These are phyloP conservation scores for Drosophila tanythrix DNA, from an alignment of 2,888 invertebrate species.

Conservation along the genomic window DNA sequence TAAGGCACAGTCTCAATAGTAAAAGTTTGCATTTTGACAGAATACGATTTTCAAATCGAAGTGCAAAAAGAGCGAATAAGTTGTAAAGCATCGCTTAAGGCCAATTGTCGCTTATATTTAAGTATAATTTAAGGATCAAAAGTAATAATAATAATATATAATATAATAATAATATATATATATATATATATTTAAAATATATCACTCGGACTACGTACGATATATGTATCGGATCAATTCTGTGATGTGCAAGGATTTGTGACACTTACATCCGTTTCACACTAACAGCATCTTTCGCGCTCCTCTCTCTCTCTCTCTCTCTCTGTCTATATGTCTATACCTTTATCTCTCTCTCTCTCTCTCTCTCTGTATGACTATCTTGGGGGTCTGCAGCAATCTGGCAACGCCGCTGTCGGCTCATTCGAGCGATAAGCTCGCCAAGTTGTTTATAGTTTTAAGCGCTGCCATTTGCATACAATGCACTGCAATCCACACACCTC, in stretches of 20 bases:
- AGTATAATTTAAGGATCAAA: neutral
- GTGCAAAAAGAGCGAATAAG: neutral
- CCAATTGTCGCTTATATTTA: neutral
- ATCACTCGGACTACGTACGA: neutral
- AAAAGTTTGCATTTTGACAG: neutral
- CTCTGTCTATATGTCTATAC: too few relatives aligned
- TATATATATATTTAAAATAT: neutral
- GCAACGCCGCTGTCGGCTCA: conserved; percentile 28
- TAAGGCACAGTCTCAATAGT: neutral
- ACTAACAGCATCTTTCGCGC: conserved; percentile 23
- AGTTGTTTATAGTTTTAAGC: conserved; percentile 62
- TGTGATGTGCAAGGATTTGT: neutral
- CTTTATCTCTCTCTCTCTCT: too few relatives aligned
- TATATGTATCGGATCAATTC: neutral
- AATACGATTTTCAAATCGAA: neutral
- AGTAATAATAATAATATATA: neutral
- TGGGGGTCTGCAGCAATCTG: conserved; percentile 23
- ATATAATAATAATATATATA: neutral
- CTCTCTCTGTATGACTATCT: neutral
- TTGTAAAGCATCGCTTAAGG: neutral
- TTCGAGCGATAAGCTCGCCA: conserved; percentile 34
- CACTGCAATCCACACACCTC: neutral
- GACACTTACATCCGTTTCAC: conserved; percentile 8
- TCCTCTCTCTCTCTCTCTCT: neutral
- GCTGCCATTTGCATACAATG: conserved; percentile 55